Percentiles rank a stretch among this genome's conserved stretches.
These are phyloP conservation scores for Bufo bufo DNA, from an alignment of 2,113 vertebrate species.

Conservation along the genomic window DNA sequence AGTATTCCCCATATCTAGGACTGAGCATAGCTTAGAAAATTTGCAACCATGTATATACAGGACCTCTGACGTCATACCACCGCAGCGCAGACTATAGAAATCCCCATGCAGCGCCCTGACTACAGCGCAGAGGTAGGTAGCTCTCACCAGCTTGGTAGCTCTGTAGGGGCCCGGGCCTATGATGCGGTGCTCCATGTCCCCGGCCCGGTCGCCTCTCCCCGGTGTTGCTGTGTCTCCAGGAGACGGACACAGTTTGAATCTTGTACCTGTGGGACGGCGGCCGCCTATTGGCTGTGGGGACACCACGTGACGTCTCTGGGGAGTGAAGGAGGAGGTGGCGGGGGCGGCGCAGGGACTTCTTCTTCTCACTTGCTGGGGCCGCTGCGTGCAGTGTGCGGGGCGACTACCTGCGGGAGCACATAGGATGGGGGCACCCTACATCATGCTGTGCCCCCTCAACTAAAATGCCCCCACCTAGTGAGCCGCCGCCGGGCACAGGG, in stretches of 20 bases:
- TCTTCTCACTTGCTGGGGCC: not conserved
- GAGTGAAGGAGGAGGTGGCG: not conserved
- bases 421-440: too few species aligned
- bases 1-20: too few species aligned
- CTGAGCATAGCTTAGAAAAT: too few species aligned
- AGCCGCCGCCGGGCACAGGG: too few species aligned
- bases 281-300: conserved; percentile 37
- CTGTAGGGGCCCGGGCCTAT: conserved; percentile 83
- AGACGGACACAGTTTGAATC: conserved; percentile 39
- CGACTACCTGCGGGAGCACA: too few species aligned
- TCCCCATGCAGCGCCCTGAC: not conserved
- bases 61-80: too few species aligned
- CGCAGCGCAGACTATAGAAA: not conserved
- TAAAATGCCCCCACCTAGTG: too few species aligned
- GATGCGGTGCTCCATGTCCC: conserved; percentile 72
- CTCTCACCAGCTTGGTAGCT: conserved; percentile 82
- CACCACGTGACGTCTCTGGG: not conserved
- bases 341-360: not conserved
- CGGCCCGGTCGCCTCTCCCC: conserved; percentile 67
- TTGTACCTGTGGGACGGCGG: conserved; percentile 30
- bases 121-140: not conserved
- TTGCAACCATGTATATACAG: not conserved
- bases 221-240: conserved; percentile 2
- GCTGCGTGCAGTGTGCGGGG: not conserved
- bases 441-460: too few species aligned